Evolutionary conservation across 2,888 invertebrate genomes (phyloP).

Genomic region (Boloria selene): DNA sequence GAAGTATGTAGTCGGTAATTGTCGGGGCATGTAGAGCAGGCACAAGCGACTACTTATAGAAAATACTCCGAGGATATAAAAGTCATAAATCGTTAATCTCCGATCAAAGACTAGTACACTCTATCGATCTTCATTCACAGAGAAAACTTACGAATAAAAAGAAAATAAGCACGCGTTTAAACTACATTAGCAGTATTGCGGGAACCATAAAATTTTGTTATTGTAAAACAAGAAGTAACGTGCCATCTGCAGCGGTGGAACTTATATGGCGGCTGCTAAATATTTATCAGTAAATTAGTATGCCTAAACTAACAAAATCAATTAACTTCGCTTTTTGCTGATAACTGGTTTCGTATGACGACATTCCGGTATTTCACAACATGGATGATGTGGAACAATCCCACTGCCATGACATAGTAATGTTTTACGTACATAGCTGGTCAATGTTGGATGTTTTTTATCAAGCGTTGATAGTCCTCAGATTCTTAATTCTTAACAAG

Average conservation of each 20-base stretch:
- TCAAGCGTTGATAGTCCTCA: conserved; percentile 35
- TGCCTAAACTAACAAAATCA: conserved; percentile 76
- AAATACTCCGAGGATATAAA: conserved; percentile 36
- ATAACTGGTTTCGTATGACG: conserved; percentile 60
- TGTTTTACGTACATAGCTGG: conserved; percentile 47
- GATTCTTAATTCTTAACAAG: conserved; percentile 36
- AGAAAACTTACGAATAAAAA: conserved; percentile 37
- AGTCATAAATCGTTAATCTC: conserved; percentile 38
- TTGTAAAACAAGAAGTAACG: conserved; percentile 56
- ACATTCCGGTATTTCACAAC: conserved; percentile 60
- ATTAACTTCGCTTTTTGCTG: conserved; percentile 66
- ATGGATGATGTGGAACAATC: conserved; percentile 43
- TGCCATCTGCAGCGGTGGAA: conserved; percentile 64
- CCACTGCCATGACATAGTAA: conserved; percentile 45
- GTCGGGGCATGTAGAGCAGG: conserved; percentile 34
- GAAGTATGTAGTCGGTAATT: conserved; percentile 44
- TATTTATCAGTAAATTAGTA: conserved; percentile 77
- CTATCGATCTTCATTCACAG: conserved; percentile 38
- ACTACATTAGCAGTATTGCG: conserved; percentile 41
- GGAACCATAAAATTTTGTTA: conserved; percentile 62
- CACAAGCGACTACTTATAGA: conserved; percentile 32
- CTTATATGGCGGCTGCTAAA: conserved; percentile 66
- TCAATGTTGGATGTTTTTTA: conserved; percentile 40
- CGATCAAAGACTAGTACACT: conserved; percentile 22
- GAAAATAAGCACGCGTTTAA: conserved; percentile 37